Evolutionary conservation across 2,888 invertebrate genomes (phyloP).

Genomic region (Galerucella calmariensis): DNA sequence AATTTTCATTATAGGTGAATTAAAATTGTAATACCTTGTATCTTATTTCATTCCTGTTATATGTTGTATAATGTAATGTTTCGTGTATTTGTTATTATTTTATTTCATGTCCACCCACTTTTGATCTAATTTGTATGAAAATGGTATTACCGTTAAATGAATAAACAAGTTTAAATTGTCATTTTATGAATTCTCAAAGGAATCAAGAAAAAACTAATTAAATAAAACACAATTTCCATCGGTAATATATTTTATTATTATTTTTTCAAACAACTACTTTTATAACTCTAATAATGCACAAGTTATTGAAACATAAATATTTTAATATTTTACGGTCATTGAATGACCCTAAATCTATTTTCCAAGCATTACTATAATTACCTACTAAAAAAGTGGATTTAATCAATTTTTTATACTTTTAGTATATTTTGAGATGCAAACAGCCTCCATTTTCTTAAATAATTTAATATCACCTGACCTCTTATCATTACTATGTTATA

Average conservation of each 20-base stretch:
- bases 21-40: no score
- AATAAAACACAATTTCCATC: slow-evolving; percentile 18
- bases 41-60: no score
- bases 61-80: no score
- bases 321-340: slow-evolving; percentile 45
- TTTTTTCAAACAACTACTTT: slow-evolving; percentile 55
- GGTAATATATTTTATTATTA: slow-evolving; percentile 48
- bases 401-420: slow-evolving; percentile 33
- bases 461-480: slow-evolving; percentile 56
- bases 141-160: no score
- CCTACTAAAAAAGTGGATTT: slow-evolving; percentile 32
- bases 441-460: slow-evolving; percentile 53
- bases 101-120: no score
- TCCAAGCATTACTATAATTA: slow-evolving; percentile 25
- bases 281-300: slow-evolving; percentile 51
- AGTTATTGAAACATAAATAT: slow-evolving; percentile 46
- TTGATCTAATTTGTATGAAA: no score
- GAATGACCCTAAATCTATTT: slow-evolving; percentile 30
- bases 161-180: no score
- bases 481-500: slow-evolving; percentile 46
- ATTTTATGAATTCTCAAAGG: not conserved
- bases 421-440: slow-evolving; percentile 45
- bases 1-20: no score
- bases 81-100: no score
- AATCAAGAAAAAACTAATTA: not conserved